phyloP scores from a whole-genome alignment of 2,888 invertebrate genomes.

The Phragmatobia fuliginosa region DNA sequence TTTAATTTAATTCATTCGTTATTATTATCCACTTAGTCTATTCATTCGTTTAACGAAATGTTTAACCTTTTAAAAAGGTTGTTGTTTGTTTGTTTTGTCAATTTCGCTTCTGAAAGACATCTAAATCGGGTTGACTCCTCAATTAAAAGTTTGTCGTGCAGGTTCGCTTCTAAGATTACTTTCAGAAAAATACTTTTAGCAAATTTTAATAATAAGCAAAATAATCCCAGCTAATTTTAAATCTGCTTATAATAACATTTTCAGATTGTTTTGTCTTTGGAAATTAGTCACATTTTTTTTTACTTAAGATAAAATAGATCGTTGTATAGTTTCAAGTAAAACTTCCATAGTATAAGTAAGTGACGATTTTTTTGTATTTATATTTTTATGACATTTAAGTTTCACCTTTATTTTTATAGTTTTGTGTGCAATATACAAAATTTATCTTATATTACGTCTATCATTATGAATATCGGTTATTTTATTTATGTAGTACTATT shows the following conservation, averaged over 20 bases:
- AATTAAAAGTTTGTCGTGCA: conserved; percentile 20
- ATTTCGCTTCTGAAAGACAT: conserved; percentile 24
- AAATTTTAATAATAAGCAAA: background rate
- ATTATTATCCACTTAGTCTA: conserved; percentile 32
- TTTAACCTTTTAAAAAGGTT: conserved; percentile 22
- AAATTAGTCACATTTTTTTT: background rate
- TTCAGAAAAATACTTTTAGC: background rate
- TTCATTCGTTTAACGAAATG: conserved; percentile 27
- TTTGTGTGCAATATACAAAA: background rate
- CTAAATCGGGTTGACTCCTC: conserved; percentile 7
- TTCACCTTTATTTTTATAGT: background rate
- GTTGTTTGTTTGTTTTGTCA: conserved; percentile 26
- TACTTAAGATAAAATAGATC: too few relatives aligned
- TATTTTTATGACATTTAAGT: background rate
- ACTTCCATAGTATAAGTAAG: background rate
- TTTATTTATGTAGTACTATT: background rate
- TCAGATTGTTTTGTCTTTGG: background rate
- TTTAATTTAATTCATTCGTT: too few relatives aligned
- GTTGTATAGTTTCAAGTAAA: too few relatives aligned
- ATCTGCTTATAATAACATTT: too few relatives aligned
- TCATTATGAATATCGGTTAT: background rate
- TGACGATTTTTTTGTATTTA: background rate
- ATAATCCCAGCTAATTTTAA: background rate
- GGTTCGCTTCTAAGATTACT: too few relatives aligned
- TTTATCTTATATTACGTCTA: background rate